A percentile compares a stretch with the other conserved stretches of the same genome.
Evolutionary conservation across 2,113 vertebrate genomes (phyloP).

Genomic region (Leucosticte australis): DNA sequence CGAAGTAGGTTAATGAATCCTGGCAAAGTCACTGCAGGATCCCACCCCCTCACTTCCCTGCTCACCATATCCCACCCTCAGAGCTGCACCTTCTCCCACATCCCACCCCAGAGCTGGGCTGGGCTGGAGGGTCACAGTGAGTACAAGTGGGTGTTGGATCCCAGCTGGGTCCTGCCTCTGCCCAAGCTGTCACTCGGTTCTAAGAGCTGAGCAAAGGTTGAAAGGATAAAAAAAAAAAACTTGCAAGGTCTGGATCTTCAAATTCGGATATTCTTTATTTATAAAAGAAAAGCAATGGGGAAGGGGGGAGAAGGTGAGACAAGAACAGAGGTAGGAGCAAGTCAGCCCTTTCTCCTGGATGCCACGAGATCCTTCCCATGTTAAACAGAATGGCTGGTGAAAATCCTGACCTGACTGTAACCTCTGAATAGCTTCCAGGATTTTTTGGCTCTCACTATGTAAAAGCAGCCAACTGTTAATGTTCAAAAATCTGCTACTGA

Average conservation of each 20-base stretch:
- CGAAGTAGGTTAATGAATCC: neutral
- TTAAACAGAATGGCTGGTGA: neutral
- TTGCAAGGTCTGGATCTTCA: neutral
- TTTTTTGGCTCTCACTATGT: neutral
- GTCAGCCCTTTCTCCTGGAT: neutral
- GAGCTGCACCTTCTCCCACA: neutral
- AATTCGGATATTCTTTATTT: neutral
- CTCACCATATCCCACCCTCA: neutral
- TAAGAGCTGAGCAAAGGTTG: neutral
- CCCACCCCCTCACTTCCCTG: neutral
- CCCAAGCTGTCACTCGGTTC: neutral
- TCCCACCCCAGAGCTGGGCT: neutral
- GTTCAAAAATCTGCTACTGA: constrained; percentile 21
- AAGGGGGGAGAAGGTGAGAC: neutral
- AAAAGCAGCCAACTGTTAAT: constrained; percentile 26
- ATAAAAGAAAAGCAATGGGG: neutral
- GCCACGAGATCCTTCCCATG: neutral
- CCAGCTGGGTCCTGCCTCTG: neutral
- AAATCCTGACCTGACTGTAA: constrained; percentile 22
- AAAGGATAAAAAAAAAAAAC: neutral
- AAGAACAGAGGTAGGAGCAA: neutral
- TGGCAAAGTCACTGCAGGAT: neutral
- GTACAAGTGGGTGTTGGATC: neutral
- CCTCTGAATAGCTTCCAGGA: constrained; percentile 26
- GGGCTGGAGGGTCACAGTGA: neutral